phyloP scores from a whole-genome alignment of 2,113 vertebrate genomes.

The Nothocercus nigrocapillus region DNA sequence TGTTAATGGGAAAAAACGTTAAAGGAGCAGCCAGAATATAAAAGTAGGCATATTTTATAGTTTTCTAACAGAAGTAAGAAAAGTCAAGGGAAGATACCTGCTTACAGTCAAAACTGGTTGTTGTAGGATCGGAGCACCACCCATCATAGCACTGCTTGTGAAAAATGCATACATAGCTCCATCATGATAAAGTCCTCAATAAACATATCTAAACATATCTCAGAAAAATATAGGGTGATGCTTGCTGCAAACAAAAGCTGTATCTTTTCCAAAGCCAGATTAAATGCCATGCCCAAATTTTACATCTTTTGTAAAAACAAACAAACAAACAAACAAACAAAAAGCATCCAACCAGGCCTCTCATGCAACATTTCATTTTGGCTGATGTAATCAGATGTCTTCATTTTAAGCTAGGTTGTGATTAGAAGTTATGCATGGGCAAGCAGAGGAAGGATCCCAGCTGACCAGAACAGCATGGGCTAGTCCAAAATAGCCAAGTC shows the following conservation, averaged over 20 bases:
- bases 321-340: no score
- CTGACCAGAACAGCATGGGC: not conserved
- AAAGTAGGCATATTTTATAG: not conserved
- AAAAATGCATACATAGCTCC: not conserved
- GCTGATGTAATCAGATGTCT: not conserved
- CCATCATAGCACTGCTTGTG: no score
- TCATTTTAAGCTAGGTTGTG: not conserved
- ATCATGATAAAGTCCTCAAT: not conserved
- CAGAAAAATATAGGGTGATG: not conserved
- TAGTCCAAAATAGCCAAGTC: not conserved
- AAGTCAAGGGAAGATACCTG: not conserved
- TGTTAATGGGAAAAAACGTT: not conserved
- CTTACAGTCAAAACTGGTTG: not conserved
- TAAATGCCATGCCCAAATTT: not conserved
- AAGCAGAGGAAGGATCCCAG: not conserved
- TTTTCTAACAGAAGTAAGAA: not conserved
- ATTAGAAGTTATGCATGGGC: not conserved
- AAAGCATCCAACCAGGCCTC: not conserved
- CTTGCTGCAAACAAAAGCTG: not conserved
- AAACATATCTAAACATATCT: accelerated
- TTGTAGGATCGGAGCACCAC: not conserved
- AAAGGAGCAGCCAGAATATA: not conserved
- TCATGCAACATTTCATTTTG: not conserved
- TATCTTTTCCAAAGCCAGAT: slow-evolving; percentile 2
- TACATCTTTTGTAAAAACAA: not conserved